Evolutionary conservation across 2,113 vertebrate species (phyloP).

Genomic region (Triplophysa tibetana): DNA sequence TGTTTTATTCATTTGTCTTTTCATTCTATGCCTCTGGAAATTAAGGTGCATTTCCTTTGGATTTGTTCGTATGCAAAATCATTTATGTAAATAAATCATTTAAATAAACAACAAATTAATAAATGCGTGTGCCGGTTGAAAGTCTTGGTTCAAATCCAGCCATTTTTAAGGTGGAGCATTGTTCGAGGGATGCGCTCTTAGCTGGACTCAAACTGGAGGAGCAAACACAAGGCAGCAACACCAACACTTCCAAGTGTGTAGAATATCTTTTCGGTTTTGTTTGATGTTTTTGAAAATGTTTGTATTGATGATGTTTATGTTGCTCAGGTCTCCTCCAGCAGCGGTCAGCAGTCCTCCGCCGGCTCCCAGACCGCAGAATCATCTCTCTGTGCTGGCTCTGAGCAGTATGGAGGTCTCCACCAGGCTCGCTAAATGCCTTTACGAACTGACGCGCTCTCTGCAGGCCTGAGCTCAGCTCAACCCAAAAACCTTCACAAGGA

Average conservation of each 20-base stretch:
- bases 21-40: not conserved
- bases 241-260: conserved; percentile 83
- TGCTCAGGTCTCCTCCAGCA: conserved; percentile 79
- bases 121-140: too few relatives aligned
- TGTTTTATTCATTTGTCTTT: not conserved
- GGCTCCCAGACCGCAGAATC: conserved; percentile 86
- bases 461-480: conserved; percentile 88
- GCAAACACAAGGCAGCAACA: conserved; percentile 87
- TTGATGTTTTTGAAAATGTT: not conserved
- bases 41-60: too few relatives aligned
- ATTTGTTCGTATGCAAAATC: too few relatives aligned
- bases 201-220: conserved; percentile 95
- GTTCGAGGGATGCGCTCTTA: conserved; percentile 94
- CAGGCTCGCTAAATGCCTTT: conserved; percentile 99
- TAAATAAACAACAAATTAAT: too few relatives aligned
- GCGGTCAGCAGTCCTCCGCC: conserved; percentile 79
- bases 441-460: conserved; percentile 93
- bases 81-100: too few relatives aligned
- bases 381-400: conserved; percentile 95
- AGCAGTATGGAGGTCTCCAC: conserved; percentile 99
- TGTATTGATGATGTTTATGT: not conserved
- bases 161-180: conserved; percentile 75
- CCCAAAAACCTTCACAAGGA: conserved; percentile 43
- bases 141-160: too few relatives aligned
- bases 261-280: not conserved